These are phyloP conservation scores for Columbina picui DNA, from an alignment of 2,113 vertebrate species.

Conservation along the genomic window DNA sequence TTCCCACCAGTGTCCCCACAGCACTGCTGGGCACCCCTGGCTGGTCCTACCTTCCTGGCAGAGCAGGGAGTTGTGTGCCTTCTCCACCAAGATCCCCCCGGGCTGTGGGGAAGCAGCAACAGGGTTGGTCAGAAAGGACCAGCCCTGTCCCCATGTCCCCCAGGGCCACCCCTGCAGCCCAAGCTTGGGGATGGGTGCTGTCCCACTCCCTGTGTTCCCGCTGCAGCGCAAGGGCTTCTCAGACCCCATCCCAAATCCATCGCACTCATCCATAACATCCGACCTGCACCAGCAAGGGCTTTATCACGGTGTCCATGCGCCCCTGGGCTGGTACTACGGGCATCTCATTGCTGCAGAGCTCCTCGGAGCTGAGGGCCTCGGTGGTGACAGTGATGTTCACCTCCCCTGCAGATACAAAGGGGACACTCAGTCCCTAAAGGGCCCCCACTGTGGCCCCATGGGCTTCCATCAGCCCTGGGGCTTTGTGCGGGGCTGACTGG, in stretches of 20 bases:
- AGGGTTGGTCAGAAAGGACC: not conserved
- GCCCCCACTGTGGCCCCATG: fast-evolving
- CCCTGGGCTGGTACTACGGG: constrained; percentile 7
- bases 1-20: fast-evolving
- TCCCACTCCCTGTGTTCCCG: fast-evolving
- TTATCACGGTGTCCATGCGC: not conserved
- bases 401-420: not conserved
- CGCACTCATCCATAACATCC: not conserved
- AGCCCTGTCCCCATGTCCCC: not conserved
- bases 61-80: constrained; percentile 52
- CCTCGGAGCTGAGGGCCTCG: not conserved
- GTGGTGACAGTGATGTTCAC: constrained; percentile 39
- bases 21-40: fast-evolving
- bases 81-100: constrained; percentile 43
- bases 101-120: constrained; percentile 20
- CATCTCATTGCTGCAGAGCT: constrained; percentile 13
- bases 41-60: constrained; percentile 38
- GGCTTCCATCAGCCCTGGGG: not conserved
- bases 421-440: fast-evolving
- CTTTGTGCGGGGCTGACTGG: not conserved
- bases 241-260: not conserved
- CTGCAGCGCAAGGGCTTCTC: not conserved
- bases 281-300: constrained; percentile 61
- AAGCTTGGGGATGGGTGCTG: fast-evolving
- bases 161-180: not conserved